These are phyloP conservation scores for Orussus abietinus DNA, from an alignment of 1,140 invertebrate genomes.

Conservation along the genomic window DNA sequence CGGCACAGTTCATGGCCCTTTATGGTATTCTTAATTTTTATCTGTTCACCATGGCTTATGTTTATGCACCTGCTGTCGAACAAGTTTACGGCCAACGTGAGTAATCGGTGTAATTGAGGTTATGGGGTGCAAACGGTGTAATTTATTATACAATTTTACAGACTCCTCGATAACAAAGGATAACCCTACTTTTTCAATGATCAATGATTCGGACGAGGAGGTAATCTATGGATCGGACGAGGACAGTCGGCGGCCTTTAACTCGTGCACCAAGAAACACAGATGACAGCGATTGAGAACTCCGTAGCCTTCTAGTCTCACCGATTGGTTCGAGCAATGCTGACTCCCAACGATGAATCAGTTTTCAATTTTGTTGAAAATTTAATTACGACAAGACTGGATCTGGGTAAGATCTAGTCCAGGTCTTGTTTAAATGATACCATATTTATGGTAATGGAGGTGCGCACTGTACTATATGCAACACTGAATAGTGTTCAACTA, in stretches of 20 bases:
- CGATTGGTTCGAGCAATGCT: too few species aligned
- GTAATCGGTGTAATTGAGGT: slow-evolving; percentile 15
- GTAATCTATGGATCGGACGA: slow-evolving; percentile 93
- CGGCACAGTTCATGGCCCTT: slow-evolving; percentile 90
- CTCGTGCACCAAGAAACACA: slow-evolving; percentile 58
- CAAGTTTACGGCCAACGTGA: slow-evolving; percentile 73
- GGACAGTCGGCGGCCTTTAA: slow-evolving; percentile 73
- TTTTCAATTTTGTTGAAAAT: too few species aligned
- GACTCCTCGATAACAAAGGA: slow-evolving; percentile 91
- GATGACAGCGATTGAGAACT: slow-evolving; percentile 64
- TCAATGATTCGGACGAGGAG: slow-evolving; percentile 97
- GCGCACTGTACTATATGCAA: too few species aligned
- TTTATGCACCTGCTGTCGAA: slow-evolving; percentile 83
- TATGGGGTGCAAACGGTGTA: slow-evolving; percentile 11
- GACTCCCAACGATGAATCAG: too few species aligned
- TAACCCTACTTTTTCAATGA: slow-evolving; percentile 96
- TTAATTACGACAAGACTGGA: too few species aligned
- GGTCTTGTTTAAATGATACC: too few species aligned
- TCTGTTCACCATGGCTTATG: slow-evolving; percentile 89
- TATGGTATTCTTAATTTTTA: slow-evolving; percentile 96
- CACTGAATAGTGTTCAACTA: too few species aligned
- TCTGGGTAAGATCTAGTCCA: too few species aligned
- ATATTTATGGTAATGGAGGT: too few species aligned
- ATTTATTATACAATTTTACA: slow-evolving; percentile 49
- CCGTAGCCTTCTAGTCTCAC: too few species aligned